These are phyloP conservation scores for Drosophila seclusa DNA, from an alignment of 2,888 invertebrate species.

Conservation along the genomic window DNA sequence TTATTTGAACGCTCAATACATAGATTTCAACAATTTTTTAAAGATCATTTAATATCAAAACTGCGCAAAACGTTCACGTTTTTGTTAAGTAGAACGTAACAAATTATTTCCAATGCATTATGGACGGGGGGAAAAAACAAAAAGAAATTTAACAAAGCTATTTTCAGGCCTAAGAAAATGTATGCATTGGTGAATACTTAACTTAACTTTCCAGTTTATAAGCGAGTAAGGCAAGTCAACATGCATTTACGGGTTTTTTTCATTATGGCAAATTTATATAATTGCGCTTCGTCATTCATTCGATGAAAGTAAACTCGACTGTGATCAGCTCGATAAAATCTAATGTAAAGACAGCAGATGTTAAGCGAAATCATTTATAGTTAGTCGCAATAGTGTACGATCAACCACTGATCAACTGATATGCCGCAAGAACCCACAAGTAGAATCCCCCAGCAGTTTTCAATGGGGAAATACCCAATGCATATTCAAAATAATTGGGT, in stretches of 20 bases:
- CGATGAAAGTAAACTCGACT: not conserved
- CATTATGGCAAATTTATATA: not conserved
- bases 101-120: not conserved
- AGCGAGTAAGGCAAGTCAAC: not conserved
- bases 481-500: not conserved
- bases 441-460: not conserved
- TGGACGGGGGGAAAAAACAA: not conserved
- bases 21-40: not conserved
- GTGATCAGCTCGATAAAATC: not conserved
- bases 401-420: not conserved
- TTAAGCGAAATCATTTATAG: not conserved
- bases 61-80: not conserved
- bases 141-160: not conserved
- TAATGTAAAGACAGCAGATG: not conserved
- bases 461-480: not conserved
- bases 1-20: not conserved
- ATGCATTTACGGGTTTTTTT: not conserved
- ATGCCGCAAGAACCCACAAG: not conserved
- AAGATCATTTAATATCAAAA: not conserved
- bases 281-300: not conserved
- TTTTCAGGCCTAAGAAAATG: not conserved
- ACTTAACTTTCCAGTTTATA: conserved; percentile 6
- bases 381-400: not conserved
- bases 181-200: not conserved
- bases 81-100: conserved; percentile 19